Base-by-base conservation (phyloP, 2,113 vertebrate genomes). In the Embiotoca jacksoni region DNA sequence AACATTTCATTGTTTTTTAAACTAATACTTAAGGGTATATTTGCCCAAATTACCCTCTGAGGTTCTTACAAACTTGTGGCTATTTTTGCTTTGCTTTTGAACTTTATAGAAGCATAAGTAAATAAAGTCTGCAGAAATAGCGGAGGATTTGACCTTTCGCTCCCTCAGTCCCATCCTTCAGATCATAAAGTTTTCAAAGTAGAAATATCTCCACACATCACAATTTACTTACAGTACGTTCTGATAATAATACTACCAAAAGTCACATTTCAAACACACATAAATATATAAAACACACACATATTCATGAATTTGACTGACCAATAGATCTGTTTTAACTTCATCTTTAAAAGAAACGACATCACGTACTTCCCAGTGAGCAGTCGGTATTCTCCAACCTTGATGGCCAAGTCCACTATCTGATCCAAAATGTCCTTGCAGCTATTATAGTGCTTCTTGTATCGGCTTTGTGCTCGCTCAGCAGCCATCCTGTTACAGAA, bases 371-470 rank as follows among this genome's bases (percentile, higher is more conserved):
- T 97, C 56, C 90, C 94, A 15, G 94, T 97, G 81, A 96, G 70
- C 8, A 94, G 82, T 39, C 93, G 93, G 88, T 97, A 98, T 78
- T 99, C 96, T 91, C 92, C 96, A 23, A 92, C 79, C 91, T 96
- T 97, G 53, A 96, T 96, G 5, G 94, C 94, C 67, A 99, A 88
- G 89, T 99, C 97, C 77, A 97, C 79, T 0, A 98, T 96, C 65
- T 99, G 96, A 56, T 92, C 73, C 72, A 97, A 57, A 73, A 98
- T 89, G 74, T 93, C 95, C 81, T 84, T 88, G 85, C 97, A 99
- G 31, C 85, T 41, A 16, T 78, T 76, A 75, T 95, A 95, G 92
- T 97, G 96, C 55, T 97, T 97, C 86, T 89, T 76, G 75, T 94
- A 93, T 76, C 78, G 93, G 39, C 74, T 89, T 31, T 96, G 92